A percentile compares a stretch with the other conserved stretches of the same genome.
These are phyloP conservation scores for Rhinogobius similis DNA, from an alignment of 2,113 vertebrate species.

Conservation along the genomic window DNA sequence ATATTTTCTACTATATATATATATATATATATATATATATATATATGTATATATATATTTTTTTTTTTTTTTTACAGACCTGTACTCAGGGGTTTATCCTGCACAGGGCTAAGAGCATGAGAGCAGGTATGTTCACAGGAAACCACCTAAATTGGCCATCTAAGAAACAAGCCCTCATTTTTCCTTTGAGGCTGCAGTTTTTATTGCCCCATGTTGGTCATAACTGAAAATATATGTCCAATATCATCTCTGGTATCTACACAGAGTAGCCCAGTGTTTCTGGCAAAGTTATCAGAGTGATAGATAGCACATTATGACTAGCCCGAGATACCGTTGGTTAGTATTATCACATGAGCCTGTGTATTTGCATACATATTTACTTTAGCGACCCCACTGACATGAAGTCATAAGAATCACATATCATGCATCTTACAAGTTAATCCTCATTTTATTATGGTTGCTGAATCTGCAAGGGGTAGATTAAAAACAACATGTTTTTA, in stretches of 20 bases:
- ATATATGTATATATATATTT: too few species aligned
- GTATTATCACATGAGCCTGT: slow-evolving; percentile 63
- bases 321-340: slow-evolving; percentile 37
- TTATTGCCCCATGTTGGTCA: background rate
- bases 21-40: too few species aligned
- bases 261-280: slow-evolving; percentile 35
- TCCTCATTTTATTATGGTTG: slow-evolving; percentile 78
- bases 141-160: slow-evolving; percentile 1
- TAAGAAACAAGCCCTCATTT: background rate
- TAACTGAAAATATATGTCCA: slow-evolving; percentile 6
- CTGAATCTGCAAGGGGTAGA: slow-evolving; percentile 72
- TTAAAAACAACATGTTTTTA: slow-evolving; percentile 79
- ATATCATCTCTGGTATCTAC: slow-evolving; percentile 22
- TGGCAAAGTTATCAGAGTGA: slow-evolving; percentile 45
- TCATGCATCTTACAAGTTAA: slow-evolving; percentile 77
- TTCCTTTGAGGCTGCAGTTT: slow-evolving; percentile 1
- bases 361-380: slow-evolving; percentile 79
- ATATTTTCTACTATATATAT: slow-evolving; percentile 6
- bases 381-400: slow-evolving; percentile 55
- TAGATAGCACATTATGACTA: slow-evolving; percentile 18
- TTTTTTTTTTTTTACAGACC: background rate
- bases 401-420: slow-evolving; percentile 62
- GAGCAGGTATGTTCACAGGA: background rate
- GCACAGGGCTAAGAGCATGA: background rate
- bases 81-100: background rate